Conservation (phyloP, 1,140 invertebrate genomes). For the Drosophila bocqueti region DNA sequence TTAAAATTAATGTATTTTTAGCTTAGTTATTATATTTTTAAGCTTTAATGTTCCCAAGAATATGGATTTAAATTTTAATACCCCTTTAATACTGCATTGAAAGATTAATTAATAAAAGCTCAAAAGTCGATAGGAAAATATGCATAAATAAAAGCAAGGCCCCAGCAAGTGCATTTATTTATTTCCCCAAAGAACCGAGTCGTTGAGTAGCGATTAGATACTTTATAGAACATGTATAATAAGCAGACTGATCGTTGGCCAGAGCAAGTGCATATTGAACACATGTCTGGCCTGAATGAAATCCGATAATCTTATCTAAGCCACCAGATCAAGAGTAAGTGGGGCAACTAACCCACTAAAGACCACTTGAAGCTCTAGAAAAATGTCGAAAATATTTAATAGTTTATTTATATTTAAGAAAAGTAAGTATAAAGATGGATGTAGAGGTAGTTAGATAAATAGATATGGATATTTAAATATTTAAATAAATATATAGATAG, state of each 20-base stretch:
- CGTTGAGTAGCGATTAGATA: conserved; percentile 18
- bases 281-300: conserved; percentile 22
- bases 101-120: not conserved
- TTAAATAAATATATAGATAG: no score
- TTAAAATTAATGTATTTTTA: no score
- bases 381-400: no score
- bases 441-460: no score
- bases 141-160: not conserved
- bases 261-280: conserved; percentile 13
- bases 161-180: conserved; percentile 1
- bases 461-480: no score
- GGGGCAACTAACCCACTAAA: conserved; percentile 8
- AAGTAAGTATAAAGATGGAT: no score
- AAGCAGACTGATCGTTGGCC: not conserved
- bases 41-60: no score
- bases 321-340: conserved; percentile 5
- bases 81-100: not conserved
- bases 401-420: not conserved
- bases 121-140: not conserved
- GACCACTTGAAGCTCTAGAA: no score
- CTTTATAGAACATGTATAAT: not conserved
- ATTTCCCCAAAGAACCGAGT: not conserved
- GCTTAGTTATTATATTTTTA: no score
- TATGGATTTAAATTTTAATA: no score
- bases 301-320: conserved; percentile 38